Percentiles rank a stretch among this genome's conserved stretches.
Evolutionary conservation across 2,797 vertebrate species (phyloP).

Genomic region (Molothrus ater): DNA sequence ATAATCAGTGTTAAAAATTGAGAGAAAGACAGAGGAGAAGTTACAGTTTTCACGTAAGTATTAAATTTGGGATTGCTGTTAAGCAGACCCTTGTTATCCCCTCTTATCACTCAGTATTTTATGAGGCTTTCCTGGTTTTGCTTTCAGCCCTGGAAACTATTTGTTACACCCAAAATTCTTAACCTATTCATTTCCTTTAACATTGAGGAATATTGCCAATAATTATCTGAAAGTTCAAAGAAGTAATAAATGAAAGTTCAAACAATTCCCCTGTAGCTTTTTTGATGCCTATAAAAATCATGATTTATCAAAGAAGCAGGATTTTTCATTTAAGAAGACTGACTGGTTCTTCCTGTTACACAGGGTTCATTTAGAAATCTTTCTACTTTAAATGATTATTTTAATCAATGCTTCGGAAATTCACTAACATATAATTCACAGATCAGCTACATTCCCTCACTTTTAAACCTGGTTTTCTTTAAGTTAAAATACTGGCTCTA

Average conservation of each 20-base stretch:
- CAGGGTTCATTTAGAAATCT: neutral
- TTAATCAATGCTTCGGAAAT: neutral
- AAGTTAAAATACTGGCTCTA: neutral
- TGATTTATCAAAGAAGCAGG: neutral
- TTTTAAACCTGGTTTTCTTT: neutral
- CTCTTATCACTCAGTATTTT: neutral
- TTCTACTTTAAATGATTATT: neutral
- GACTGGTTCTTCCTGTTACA: neutral
- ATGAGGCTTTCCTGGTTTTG: neutral
- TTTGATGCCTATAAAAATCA: neutral
- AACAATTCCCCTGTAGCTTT: neutral
- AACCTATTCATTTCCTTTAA: neutral
- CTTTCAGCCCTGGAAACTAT: neutral
- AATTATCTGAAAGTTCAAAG: neutral
- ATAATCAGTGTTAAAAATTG: neutral
- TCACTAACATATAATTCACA: neutral
- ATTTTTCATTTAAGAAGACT: neutral
- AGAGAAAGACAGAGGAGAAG: neutral
- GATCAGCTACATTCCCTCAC: neutral
- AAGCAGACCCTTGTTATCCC: neutral
- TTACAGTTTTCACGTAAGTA: neutral
- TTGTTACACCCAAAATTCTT: neutral
- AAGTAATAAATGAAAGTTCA: slow-evolving; percentile 11
- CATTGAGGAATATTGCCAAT: neutral
- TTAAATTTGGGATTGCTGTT: neutral